Evolutionary conservation across 2,797 vertebrate species (phyloP).

Genomic region (Staurois parvus): DNA sequence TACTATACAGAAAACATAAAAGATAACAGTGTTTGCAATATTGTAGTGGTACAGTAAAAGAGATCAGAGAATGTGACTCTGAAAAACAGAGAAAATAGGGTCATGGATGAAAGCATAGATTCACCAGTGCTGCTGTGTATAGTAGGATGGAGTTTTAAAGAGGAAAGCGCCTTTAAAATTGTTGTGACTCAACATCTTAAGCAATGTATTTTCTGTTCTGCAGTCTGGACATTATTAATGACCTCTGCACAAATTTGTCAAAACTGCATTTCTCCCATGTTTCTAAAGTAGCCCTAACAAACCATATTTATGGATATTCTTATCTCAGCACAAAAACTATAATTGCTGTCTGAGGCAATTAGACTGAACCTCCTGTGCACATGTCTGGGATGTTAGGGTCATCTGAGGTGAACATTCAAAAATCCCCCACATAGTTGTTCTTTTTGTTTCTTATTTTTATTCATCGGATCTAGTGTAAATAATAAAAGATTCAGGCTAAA

Average conservation of each 20-base stretch:
- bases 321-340: constrained; percentile 20
- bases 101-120: too few relatives aligned
- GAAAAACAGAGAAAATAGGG: too few relatives aligned
- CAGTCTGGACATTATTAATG: constrained; percentile 8
- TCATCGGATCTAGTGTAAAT: not conserved
- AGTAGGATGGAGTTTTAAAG: too few relatives aligned
- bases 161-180: too few relatives aligned
- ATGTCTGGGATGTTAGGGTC: constrained; percentile 8
- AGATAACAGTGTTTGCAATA: too few relatives aligned
- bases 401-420: constrained; percentile 4
- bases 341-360: constrained; percentile 30
- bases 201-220: constrained; percentile 2
- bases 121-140: too few relatives aligned
- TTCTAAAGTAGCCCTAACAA: constrained; percentile 10
- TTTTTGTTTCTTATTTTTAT: not conserved
- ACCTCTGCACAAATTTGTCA: not conserved
- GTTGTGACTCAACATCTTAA: too few relatives aligned
- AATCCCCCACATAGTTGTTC: not conserved
- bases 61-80: too few relatives aligned
- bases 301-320: constrained; percentile 35
- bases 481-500: not conserved
- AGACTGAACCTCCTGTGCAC: constrained; percentile 11
- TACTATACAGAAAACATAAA: too few relatives aligned
- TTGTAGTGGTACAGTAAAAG: too few relatives aligned
- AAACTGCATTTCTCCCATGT: not conserved